phyloP scores from a whole-genome alignment of 2,113 vertebrate species.

The Oncorhynchus mykiss region DNA sequence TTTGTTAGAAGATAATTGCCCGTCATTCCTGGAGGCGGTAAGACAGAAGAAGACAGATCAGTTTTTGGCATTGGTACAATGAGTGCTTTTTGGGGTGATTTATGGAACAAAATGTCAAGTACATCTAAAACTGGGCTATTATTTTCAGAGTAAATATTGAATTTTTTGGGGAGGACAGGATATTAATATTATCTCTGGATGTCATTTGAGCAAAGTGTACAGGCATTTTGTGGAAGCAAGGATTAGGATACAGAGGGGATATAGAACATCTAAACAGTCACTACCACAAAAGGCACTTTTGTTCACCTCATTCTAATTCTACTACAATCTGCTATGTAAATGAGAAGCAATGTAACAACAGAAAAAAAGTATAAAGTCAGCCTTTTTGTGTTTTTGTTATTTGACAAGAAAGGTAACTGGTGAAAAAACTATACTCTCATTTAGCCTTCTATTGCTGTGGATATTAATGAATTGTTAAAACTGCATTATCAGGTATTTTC shows the following conservation, averaged over 20 bases:
- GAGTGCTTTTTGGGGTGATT: constrained; percentile 8
- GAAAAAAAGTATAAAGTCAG: background rate
- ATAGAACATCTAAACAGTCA: background rate
- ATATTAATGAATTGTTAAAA: too few relatives aligned
- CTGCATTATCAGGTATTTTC: too few relatives aligned
- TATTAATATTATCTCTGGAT: constrained; percentile 17
- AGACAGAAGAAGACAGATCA: constrained; percentile 82
- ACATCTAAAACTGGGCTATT: background rate
- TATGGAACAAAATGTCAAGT: constrained; percentile 10
- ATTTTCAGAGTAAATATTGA: background rate
- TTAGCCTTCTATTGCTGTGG: background rate
- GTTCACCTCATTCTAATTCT: background rate
- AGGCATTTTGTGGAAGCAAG: constrained; percentile 19
- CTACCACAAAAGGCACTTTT: background rate
- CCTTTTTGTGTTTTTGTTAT: constrained; percentile 4
- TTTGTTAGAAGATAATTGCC: constrained; percentile 99
- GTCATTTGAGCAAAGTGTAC: background rate
- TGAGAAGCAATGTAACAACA: background rate
- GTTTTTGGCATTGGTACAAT: constrained; percentile 58
- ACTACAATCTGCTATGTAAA: constrained; percentile 9
- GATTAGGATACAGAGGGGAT: constrained; percentile 9
- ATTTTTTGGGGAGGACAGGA: background rate
- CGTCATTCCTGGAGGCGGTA: constrained; percentile 97
- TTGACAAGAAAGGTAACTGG: background rate
- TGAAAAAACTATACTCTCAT: background rate